Evolutionary conservation across 1,140 invertebrate species (phyloP), one percentile per base, ranked within the genome.

Genomic region (Hyphantria cunea): DNA sequence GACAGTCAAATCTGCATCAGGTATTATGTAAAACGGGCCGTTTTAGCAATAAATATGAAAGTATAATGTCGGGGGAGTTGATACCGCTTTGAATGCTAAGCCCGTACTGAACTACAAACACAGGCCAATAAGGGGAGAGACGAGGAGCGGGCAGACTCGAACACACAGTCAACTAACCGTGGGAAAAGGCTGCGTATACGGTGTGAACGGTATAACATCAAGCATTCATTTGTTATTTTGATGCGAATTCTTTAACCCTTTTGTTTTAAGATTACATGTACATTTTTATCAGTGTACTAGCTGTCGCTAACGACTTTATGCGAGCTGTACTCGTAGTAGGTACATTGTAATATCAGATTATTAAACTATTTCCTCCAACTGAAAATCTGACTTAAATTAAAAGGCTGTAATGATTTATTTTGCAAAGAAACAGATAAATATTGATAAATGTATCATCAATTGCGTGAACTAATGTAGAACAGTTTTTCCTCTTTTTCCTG

Each of bases 1-100:
- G 54, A 49, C 51, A 48, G 52, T 41, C 45, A 41, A 62, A 55
- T 52, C 49, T 56, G 59, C 59, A 60, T 60, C 56, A 72, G 53
- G 60, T 69, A 73, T 71, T 74, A 72, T 71, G 67, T 72, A 62
- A 68, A 63, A 72, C 72, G 79, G 78, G 72, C 81, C 80, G 84
- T 81, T 84, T 81, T 74, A 77, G 81, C 76, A 85, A 85, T 87
- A 87, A 87, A 86, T 86, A 86, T 85, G 76, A 82, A 84, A 84
- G 82, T 86, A 82, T 88, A 85, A 87, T 86, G 79, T 82, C 77
- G 76, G 70, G 71, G 80, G 80, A 78, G 76, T 80, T 80, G 76
- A 78, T 78, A 76, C 72, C 74, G 78, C 80, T 87, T 82, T 85
- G 81, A 82, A 89, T 89, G 84, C 84, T 86, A 84, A 81, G 79